phyloP scores from a whole-genome alignment of 2,797 vertebrate genomes.

The Tolypeutes matacus region DNA sequence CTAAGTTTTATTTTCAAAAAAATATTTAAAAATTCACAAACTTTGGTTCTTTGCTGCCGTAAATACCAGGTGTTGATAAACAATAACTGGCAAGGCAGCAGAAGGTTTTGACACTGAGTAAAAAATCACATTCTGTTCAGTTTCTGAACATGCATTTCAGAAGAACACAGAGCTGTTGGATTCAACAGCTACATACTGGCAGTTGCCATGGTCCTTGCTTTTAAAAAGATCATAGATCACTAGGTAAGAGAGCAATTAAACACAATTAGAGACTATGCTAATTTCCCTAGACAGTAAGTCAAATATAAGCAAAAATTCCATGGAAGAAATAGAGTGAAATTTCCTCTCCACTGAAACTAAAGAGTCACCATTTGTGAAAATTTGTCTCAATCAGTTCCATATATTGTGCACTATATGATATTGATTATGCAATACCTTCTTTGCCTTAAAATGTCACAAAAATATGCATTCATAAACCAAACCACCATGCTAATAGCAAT shows the following conservation, averaged over 20 bases:
- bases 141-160: background rate
- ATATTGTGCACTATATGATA: background rate
- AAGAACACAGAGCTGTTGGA: background rate
- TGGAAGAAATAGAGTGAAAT: background rate
- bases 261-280: background rate
- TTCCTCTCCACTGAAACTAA: background rate
- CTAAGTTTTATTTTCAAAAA: background rate
- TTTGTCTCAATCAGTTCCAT: background rate
- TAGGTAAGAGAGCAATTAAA: background rate
- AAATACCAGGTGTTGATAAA: background rate
- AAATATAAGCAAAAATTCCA: conserved; percentile 34
- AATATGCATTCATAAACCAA: background rate
- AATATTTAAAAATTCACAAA: conserved; percentile 13
- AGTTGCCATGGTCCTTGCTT: background rate
- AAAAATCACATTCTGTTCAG: background rate
- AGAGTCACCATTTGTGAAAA: background rate
- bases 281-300: background rate
- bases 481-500: background rate
- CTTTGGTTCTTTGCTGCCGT: background rate
- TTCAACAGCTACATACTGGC: background rate
- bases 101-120: background rate
- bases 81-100: background rate
- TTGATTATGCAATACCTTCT: background rate
- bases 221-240: background rate
- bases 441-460: background rate